These are phyloP conservation scores for Apocrypta bakeri DNA, from an alignment of 1,140 invertebrate genomes.

Conservation along the genomic window DNA sequence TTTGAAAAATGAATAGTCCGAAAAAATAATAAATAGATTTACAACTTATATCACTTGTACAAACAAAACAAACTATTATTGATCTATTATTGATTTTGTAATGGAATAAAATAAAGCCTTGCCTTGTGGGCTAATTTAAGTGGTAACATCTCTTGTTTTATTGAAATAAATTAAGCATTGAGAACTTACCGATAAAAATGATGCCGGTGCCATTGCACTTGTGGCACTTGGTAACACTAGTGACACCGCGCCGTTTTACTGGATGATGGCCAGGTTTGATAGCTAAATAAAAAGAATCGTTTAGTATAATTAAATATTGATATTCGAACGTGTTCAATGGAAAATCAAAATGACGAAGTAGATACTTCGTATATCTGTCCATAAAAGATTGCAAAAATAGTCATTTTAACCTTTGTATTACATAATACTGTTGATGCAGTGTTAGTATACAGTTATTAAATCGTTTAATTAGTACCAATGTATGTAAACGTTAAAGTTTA, in stretches of 20 bases:
- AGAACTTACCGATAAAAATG: conserved; percentile 82
- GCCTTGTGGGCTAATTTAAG: not conserved
- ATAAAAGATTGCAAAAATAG: conserved; percentile 2
- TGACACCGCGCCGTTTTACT: conserved; percentile 86
- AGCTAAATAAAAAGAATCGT: conserved; percentile 61
- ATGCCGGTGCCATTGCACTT: conserved; percentile 91
- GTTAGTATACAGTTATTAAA: no score
- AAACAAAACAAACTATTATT: conserved; percentile 29
- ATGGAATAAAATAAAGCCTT: not conserved
- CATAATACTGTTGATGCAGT: not conserved
- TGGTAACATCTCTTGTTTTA: conserved; percentile 48
- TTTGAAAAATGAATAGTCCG: no score
- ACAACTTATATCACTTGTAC: conserved; percentile 21
- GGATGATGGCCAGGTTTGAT: conserved; percentile 83
- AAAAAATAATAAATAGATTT: not conserved
- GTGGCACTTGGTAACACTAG: conserved; percentile 88
- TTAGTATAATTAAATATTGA: not conserved
- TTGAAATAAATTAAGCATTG: conserved; percentile 41
- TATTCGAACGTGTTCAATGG: not conserved
- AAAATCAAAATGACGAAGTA: not conserved
- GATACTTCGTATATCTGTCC: not conserved
- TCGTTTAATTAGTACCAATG: not conserved
- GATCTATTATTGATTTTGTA: not conserved
- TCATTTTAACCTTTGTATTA: not conserved
- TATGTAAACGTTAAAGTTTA: not conserved